Evolutionary conservation across 2,797 vertebrate species (phyloP).

Genomic region (Discoglossus pictus): DNA sequence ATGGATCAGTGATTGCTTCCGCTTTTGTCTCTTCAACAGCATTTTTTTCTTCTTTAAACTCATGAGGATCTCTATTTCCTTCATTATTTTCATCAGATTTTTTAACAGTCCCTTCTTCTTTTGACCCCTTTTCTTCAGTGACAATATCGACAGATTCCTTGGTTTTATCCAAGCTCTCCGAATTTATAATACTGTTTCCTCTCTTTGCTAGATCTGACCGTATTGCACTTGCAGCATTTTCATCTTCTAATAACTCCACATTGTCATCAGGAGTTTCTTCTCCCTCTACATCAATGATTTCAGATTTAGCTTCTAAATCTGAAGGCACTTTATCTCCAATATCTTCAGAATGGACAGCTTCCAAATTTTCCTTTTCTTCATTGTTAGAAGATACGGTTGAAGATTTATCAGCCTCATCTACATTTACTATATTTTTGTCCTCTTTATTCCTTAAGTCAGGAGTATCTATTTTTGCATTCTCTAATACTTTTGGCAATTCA

Average conservation of each 20-base stretch:
- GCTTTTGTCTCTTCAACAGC: background rate
- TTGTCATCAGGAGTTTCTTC: slow-evolving; percentile 51
- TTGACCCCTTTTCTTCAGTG: slow-evolving; percentile 4
- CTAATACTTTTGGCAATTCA: background rate
- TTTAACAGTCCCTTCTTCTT: slow-evolving; percentile 31
- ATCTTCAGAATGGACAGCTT: slow-evolving; percentile 23
- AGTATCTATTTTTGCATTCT: background rate
- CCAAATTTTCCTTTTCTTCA: slow-evolving; percentile 24
- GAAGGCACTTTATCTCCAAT: slow-evolving; percentile 34
- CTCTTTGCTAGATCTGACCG: slow-evolving; percentile 43
- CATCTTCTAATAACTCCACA: slow-evolving; percentile 81
- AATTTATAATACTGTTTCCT: slow-evolving; percentile 6
- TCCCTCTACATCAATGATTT: slow-evolving; percentile 34
- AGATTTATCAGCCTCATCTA: background rate
- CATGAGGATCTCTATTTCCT: background rate
- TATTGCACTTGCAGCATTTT: slow-evolving; percentile 79
- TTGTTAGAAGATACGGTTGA: background rate
- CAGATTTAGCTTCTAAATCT: slow-evolving; percentile 39
- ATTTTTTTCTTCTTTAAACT: background rate
- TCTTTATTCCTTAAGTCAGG: too few species aligned
- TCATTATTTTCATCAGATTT: slow-evolving; percentile 26
- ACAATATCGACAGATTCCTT: slow-evolving; percentile 26
- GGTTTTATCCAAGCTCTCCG: slow-evolving; percentile 9
- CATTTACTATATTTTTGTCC: background rate
- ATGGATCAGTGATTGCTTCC: background rate